Evolutionary conservation across 2,888 invertebrate species (phyloP).

Genomic region (Phragmatobia fuliginosa): DNA sequence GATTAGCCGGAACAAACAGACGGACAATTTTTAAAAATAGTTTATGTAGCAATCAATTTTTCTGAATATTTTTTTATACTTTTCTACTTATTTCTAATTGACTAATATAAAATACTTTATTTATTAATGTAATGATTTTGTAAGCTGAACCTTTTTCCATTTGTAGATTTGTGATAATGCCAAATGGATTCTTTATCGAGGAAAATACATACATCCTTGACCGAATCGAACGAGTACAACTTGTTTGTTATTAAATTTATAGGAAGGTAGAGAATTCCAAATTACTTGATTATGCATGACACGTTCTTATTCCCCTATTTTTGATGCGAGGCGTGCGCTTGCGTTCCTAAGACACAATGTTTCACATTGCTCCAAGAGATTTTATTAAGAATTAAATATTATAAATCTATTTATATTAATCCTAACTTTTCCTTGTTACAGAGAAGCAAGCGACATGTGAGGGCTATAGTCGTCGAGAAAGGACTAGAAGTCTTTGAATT

Average conservation of each 20-base stretch:
- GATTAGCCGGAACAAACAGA: too few relatives aligned
- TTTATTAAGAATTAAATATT: constrained; percentile 21
- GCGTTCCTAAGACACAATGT: constrained; percentile 26
- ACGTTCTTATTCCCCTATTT: constrained; percentile 45
- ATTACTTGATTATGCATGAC: constrained; percentile 52
- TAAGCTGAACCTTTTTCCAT: not conserved
- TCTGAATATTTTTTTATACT: not conserved
- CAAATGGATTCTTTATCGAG: not conserved
- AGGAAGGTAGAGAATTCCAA: constrained; percentile 26
- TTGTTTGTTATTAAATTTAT: not conserved
- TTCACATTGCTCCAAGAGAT: constrained; percentile 42
- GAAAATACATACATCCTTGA: not conserved
- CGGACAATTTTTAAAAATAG: too few relatives aligned
- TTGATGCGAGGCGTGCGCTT: constrained; percentile 54
- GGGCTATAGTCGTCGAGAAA: constrained; percentile 14
- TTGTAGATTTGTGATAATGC: not conserved
- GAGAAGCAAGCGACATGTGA: constrained; percentile 56
- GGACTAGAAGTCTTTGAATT: constrained; percentile 20
- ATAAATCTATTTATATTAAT: not conserved
- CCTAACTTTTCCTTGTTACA: constrained; percentile 49
- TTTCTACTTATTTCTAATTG: not conserved
- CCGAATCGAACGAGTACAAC: not conserved
- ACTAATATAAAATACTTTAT: not conserved
- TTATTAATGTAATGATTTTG: not conserved
- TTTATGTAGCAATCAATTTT: not conserved